These are phyloP conservation scores for Pasiphila rectangulata DNA, from an alignment of 2,888 invertebrate genomes.

Conservation along the genomic window DNA sequence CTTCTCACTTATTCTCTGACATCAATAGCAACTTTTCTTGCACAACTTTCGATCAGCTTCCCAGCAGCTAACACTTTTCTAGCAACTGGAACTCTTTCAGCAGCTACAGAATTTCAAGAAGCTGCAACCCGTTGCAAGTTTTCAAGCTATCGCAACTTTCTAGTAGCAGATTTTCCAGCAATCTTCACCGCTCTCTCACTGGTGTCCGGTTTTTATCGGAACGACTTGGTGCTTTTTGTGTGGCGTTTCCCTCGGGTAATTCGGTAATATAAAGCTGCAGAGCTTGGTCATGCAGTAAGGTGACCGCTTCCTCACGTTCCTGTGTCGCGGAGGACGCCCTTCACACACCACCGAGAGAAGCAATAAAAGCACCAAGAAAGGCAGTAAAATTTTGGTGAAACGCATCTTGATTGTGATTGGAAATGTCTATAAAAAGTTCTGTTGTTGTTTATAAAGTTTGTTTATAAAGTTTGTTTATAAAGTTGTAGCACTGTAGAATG, in stretches of 20 bases:
- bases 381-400: slow-evolving; percentile 48
- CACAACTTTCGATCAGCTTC: no score
- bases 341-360: slow-evolving; percentile 43
- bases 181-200: neutral
- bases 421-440: no score
- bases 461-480: no score
- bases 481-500: neutral
- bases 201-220: neutral
- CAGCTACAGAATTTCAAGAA: no score
- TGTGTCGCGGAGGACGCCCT: slow-evolving; percentile 43
- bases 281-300: slow-evolving; percentile 62
- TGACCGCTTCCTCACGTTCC: slow-evolving; percentile 36
- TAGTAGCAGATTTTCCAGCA: neutral
- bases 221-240: slow-evolving; percentile 35
- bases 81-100: no score
- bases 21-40: no score
- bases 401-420: slow-evolving; percentile 61
- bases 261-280: slow-evolving; percentile 50
- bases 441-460: no score
- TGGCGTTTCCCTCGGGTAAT: slow-evolving; percentile 28
- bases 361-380: slow-evolving; percentile 43
- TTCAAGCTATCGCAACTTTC: no score
- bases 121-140: neutral
- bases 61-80: no score
- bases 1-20: no score